Evolutionary conservation across 2,797 vertebrate genomes (phyloP), one percentile per base, ranked within the genome.

Genomic region (Agapornis canus): DNA sequence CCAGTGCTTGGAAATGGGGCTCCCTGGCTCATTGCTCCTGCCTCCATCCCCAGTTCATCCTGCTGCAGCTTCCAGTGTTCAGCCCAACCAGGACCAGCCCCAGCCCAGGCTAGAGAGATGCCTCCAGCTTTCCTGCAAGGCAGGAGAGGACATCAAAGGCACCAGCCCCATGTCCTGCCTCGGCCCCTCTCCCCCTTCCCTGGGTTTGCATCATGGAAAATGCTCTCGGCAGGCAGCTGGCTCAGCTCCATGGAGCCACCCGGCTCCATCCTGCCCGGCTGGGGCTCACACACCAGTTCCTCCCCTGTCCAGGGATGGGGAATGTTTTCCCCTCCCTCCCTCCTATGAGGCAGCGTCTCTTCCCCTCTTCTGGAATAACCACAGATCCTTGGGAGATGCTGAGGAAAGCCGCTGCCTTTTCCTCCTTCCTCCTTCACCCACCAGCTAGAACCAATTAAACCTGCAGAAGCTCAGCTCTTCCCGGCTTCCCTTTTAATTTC

Each of bases 121-220:
- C 45, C 82, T 84, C 65, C 69, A 48, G 37, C 64, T 75, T 39
- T 59, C 59, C 84, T 61, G 61, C 22, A 3, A 12, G 18, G 40
- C 43, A 37, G 54, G 49, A 83, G 43, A 59, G 42, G 61, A 59
- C 59, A 26, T 14, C 69, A 35, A n/a, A 84, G 61, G 31, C 49
- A 37, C 8, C 40, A 11, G 42, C 9, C 21, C 56, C 4, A 0
- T 52, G 72, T 81, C 49, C 85, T 2, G 45, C 25, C 22, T 52
- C 3, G 0, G 43, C 27, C 51, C n/a, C 83, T 86, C 63, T 78
- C 56, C 66, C 23, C 83, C 13, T 51, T n/a, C 1, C 15, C 45
- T n/a, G 52, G 9, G 61, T 84, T 86, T 85, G 52, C 97, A 97
- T 95, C 93, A 95, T 94, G 96, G 96, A 97, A 97, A 96, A 92